These are phyloP conservation scores for Hiodon tergisus DNA, from an alignment of 2,113 vertebrate genomes.

Conservation along the genomic window DNA sequence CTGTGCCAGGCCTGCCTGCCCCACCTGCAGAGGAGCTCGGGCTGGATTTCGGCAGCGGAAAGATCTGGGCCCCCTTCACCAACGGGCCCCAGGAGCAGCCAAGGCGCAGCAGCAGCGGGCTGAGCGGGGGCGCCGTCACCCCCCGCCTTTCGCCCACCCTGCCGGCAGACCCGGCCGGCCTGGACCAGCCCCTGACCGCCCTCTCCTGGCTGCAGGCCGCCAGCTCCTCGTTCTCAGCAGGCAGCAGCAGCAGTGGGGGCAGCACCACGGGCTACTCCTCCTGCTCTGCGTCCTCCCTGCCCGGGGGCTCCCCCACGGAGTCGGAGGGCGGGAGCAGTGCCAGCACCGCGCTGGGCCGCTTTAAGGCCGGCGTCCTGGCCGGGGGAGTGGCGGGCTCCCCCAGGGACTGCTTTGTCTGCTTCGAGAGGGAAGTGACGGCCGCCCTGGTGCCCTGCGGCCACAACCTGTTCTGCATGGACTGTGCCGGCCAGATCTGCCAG, in stretches of 20 bases:
- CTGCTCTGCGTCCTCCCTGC: conserved; percentile 75
- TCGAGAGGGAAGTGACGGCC: conserved; percentile 88
- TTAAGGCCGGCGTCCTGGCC: conserved; percentile 57
- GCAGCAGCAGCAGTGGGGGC: conserved; percentile 62
- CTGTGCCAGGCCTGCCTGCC: conserved; percentile 39
- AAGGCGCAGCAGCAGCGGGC: conserved; percentile 67
- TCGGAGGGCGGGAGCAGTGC: conserved; percentile 64
- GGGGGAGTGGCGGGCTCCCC: conserved; percentile 52
- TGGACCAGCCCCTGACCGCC: conserved; percentile 78
- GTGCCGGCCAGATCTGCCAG: conserved; percentile 88
- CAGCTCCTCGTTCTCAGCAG: conserved; percentile 71
- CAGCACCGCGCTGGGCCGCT: conserved; percentile 56
- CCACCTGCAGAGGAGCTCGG: conserved; percentile 72
- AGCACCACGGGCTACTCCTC: conserved; percentile 76
- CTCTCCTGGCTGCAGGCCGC: conserved; percentile 80
- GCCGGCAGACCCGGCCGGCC: conserved; percentile 51
- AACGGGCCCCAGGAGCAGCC: conserved; percentile 41
- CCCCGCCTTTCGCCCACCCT: conserved; percentile 70
- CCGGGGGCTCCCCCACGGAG: conserved; percentile 76
- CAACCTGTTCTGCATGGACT: conserved; percentile 99
- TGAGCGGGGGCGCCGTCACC: conserved; percentile 65
- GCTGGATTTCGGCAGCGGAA: conserved; percentile 75
- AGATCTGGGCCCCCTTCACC: conserved; percentile 85
- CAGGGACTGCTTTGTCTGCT: conserved; percentile 89
- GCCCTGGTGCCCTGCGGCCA: conserved; percentile 92